These are phyloP conservation scores for western clawed frog (Xenopus tropicalis) DNA, from an alignment of 2,113 vertebrate genomes.

Conservation along the genomic window DNA sequence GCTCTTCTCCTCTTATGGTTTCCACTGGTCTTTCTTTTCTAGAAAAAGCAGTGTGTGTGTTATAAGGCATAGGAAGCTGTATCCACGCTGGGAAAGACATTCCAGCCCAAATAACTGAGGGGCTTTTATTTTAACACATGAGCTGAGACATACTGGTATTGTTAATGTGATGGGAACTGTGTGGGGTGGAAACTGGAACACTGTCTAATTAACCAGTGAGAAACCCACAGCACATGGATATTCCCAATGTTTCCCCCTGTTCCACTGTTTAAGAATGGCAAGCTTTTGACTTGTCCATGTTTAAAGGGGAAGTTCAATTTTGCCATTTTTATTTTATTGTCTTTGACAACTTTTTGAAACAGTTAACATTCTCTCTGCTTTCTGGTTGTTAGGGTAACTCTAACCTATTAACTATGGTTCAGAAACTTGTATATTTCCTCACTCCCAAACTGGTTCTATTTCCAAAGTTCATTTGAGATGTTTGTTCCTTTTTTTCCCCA, in stretches of 20 bases:
- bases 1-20: constrained; percentile 52
- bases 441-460: too few species aligned
- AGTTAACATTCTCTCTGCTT: too few species aligned
- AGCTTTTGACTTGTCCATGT: too few species aligned
- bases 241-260: not conserved
- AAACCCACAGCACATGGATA: not conserved
- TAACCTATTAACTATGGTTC: too few species aligned
- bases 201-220: not conserved
- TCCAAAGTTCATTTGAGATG: too few species aligned
- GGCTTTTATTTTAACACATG: constrained; percentile 57
- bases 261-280: not conserved
- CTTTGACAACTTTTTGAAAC: too few species aligned
- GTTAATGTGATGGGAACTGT: constrained; percentile 28
- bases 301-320: too few species aligned
- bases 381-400: too few species aligned
- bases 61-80: constrained; percentile 74
- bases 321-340: too few species aligned
- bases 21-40: constrained; percentile 49
- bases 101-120: constrained; percentile 58
- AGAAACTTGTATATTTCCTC: too few species aligned
- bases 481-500: too few species aligned
- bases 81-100: constrained; percentile 56
- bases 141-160: not conserved
- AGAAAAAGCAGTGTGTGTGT: constrained; percentile 54
- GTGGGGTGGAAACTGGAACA: constrained; percentile 11